phyloP scores from a whole-genome alignment of 2,797 vertebrate species.

The Pseudomugil tenellus region DNA sequence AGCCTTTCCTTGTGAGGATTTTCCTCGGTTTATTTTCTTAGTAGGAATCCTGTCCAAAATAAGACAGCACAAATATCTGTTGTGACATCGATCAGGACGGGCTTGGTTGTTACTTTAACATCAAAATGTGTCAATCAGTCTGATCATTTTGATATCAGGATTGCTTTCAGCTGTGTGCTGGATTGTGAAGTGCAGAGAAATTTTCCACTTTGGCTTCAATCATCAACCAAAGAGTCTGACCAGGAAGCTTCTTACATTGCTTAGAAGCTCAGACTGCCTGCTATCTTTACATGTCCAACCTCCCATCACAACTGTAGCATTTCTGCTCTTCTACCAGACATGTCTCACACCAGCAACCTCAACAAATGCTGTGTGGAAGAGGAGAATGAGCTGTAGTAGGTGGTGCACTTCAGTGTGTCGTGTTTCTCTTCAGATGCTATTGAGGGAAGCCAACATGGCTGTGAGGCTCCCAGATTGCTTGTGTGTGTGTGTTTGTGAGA shows the following conservation, averaged over 20 bases:
- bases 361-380: slow-evolving; percentile 47
- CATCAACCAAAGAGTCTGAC: slow-evolving; percentile 14
- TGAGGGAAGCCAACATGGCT: slow-evolving; percentile 65
- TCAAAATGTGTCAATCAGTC: too few species aligned
- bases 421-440: slow-evolving; percentile 68
- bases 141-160: not conserved
- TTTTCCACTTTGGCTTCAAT: slow-evolving; percentile 31
- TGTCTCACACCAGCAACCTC: slow-evolving; percentile 58
- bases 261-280: slow-evolving; percentile 18
- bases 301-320: slow-evolving; percentile 25
- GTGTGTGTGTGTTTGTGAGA: slow-evolving; percentile 52
- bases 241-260: slow-evolving; percentile 24
- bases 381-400: slow-evolving; percentile 60
- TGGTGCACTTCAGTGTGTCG: slow-evolving; percentile 67
- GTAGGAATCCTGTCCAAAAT: not conserved
- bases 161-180: slow-evolving; percentile 3
- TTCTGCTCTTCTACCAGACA: slow-evolving; percentile 51
- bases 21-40: not conserved
- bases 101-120: not conserved
- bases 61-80: not conserved
- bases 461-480: slow-evolving; percentile 57
- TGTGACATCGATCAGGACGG: not conserved
- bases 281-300: slow-evolving; percentile 19
- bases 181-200: not conserved
- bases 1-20: not conserved